phyloP scores from a whole-genome alignment of 2,113 vertebrate genomes.

The Perccottus glenii region DNA sequence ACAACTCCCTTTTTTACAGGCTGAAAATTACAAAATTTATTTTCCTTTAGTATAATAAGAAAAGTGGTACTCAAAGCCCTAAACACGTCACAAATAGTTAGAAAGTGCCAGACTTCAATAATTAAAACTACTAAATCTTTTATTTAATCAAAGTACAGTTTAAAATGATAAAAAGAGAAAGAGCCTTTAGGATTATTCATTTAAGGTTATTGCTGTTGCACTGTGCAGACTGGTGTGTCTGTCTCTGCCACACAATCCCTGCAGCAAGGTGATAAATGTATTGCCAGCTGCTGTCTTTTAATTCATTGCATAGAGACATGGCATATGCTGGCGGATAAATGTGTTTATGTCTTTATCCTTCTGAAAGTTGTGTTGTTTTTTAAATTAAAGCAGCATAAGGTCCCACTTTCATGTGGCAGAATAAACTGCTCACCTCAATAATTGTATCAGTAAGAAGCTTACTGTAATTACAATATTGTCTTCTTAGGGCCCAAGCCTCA shows the following conservation, averaged over 20 bases:
- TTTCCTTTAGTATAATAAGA: too few relatives aligned
- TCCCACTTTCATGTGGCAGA: constrained; percentile 64
- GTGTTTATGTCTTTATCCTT: constrained; percentile 60
- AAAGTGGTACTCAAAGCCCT: neutral
- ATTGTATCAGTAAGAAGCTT: constrained; percentile 83
- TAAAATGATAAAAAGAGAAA: neutral
- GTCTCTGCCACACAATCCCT: neutral
- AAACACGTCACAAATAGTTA: neutral
- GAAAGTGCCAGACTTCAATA: neutral
- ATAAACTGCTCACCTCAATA: constrained; percentile 73
- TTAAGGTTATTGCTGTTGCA: neutral
- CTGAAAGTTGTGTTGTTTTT: constrained; percentile 62
- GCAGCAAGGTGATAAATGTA: constrained; percentile 49
- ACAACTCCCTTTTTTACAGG: too few relatives aligned
- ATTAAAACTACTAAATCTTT: neutral
- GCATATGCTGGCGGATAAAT: constrained; percentile 70
- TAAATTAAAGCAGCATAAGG: constrained; percentile 76
- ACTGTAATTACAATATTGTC: constrained; percentile 82
- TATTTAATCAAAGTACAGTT: neutral
- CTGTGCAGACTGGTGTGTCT: neutral
- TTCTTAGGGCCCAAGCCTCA: constrained; percentile 51
- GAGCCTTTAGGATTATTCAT: neutral
- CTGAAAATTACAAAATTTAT: too few relatives aligned
- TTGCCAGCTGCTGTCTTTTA: constrained; percentile 58
- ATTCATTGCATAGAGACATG: constrained; percentile 55